Evolutionary conservation across 2,888 invertebrate species (phyloP).

Genomic region (Cotesia congregata): DNA sequence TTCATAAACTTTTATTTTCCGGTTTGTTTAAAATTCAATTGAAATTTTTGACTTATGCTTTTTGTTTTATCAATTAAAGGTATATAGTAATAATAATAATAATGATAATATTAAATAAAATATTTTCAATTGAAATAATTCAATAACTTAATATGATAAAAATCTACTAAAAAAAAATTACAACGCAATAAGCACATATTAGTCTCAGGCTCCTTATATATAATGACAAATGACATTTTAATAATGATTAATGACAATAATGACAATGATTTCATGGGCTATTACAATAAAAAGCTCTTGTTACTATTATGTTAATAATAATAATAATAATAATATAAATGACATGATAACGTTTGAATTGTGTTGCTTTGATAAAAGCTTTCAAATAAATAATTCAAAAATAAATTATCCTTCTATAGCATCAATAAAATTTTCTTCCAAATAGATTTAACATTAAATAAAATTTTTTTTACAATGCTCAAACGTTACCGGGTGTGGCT

Average conservation of each 20-base stretch:
- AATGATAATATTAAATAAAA: too few relatives aligned
- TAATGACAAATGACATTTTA: background rate
- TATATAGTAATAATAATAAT: too few relatives aligned
- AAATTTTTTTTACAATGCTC: slow-evolving; percentile 6
- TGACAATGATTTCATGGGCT: slow-evolving; percentile 3
- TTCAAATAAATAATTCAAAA: slow-evolving; percentile 10
- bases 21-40: background rate
- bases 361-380: slow-evolving; percentile 23
- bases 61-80: too few relatives aligned
- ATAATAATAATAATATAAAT: slow-evolving; percentile 3
- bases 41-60: background rate
- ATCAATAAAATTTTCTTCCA: slow-evolving; percentile 1
- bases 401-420: slow-evolving; percentile 6
- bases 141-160: too few relatives aligned
- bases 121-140: too few relatives aligned
- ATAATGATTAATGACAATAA: slow-evolving; percentile 2
- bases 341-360: slow-evolving; percentile 48
- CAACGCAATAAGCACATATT: background rate
- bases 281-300: background rate
- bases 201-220: background rate
- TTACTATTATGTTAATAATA: background rate
- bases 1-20: background rate
- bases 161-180: background rate
- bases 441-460: slow-evolving; percentile 15
- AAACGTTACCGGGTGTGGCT: slow-evolving; percentile 35